Base-by-base conservation (phyloP, 2,888 invertebrate genomes). In the Chymomyza fuscimana region DNA sequence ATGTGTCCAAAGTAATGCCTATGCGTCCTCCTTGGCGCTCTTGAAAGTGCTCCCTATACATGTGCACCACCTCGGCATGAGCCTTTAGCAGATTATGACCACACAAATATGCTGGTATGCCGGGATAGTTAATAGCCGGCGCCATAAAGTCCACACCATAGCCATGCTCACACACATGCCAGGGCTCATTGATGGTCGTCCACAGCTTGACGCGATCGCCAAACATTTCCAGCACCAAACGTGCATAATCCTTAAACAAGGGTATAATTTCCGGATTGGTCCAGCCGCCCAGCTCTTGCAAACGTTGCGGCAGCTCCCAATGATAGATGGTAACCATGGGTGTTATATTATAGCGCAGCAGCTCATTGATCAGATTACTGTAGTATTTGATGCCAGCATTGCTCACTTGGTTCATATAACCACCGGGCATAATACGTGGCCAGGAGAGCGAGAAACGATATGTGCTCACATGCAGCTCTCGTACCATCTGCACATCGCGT, bases 161-260 rank as follows among this genome's bases (percentile, higher is more conserved):
- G 22, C 90, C 89, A 66, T 91, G 91, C 64, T 92, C 92, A 62
- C 92, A 92, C 56, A 92, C 87, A 76, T 92, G 91, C 92, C 92
- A 91, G 2, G 96, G 96, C 87, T 96, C 96, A 88, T 96, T 96
- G 77, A 96, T 94, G 0, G 96, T 96, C 12, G 95, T 94, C 96
- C 96, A 96, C 72, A 93, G 93, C 89, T 94, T 94, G 6, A 96
- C 94, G 86, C 94, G 93, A 78, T 93, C 93, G 0, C 94, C 95
- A 77, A 93, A 95, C 85, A 94, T 92, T 65, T 93, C 93, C 74
- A 94, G 94, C 69, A 95, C 87, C 40, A 95, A 81, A 74, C 93
- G 93, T 0, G 95, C 94, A 76, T 94, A 95, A 81, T 95, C 94
- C 25, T 93, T 93, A 81, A 93, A 95, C 74, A 94, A 93, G 40